Evolutionary conservation across 2,113 vertebrate genomes (phyloP), one percentile per base, ranked within the genome.

Genomic region (Craseonycteris thonglongyai): DNA sequence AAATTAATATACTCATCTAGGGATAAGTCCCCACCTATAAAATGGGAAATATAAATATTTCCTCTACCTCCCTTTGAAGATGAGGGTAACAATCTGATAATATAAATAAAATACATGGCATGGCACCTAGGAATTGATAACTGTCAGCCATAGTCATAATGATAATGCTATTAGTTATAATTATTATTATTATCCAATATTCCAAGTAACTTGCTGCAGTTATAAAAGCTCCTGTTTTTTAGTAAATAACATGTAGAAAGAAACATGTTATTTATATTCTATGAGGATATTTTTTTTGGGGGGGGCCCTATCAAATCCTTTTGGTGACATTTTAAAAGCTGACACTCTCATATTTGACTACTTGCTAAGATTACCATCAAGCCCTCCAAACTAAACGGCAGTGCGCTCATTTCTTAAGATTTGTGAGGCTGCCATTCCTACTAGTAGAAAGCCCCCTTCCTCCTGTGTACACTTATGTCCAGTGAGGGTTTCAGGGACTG

Each of bases 281-380:
- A 16, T 28, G 6, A 10, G 28, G 38, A 33, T 35, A 33, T 69
- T 45, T 58, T 58, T 69, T 42, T 3, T 28, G 1, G 13, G 11
- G 71, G 6, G 3, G 24, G 6, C 40, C 16, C 26, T 63, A 68
- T 59, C 4, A n/a, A 33, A 61, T 45, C 21, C 10, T 72, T 81
- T 82, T 26, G 58, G 11, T 80, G 33, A 78, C 13, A 69, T 63
- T 35, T 95, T 42, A 88, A 90, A 94, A 92, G 8, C 13, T 47
- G 0, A 75, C 61, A 38, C 66, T 93, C 58, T 90, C 11, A 8
- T 91, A 78, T 66, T 74, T 93, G 74, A 89, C 33, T 56, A 54
- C 19, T 81, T 88, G 26, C 14, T 59, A 59, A 79, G 19, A 8
- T 74, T 21, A 54, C 35, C 40, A 61, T 6, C 2, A 6, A 80